These are phyloP conservation scores for Haliclona indistincta DNA, from an alignment of 37 sponge, comb jelly and placozoan genomes.

Conservation along the genomic window DNA sequence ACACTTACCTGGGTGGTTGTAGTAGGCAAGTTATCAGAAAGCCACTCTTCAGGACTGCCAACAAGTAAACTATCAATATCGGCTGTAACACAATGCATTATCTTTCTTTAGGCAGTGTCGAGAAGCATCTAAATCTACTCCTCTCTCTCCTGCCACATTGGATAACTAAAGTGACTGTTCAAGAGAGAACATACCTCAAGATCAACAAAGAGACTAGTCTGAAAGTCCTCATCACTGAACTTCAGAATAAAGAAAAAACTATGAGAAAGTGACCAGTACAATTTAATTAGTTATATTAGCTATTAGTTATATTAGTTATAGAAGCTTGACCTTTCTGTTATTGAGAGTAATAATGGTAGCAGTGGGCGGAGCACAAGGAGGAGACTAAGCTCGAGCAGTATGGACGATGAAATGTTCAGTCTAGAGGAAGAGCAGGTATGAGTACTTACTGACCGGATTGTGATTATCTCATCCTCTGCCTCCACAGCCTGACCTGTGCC, in stretches of 20 bases:
- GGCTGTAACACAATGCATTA: background rate
- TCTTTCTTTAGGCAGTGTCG: slow-evolving; percentile 12
- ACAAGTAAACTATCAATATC: slow-evolving; percentile 15
- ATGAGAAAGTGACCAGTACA: background rate
- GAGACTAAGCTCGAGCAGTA: background rate
- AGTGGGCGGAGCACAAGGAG: background rate
- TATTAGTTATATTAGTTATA: too few relatives aligned
- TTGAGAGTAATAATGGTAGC: background rate
- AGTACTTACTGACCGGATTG: background rate
- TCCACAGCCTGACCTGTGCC: background rate
- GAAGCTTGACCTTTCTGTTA: too few relatives aligned
- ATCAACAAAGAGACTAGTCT: too few relatives aligned
- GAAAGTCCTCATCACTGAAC: too few relatives aligned
- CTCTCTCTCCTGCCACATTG: slow-evolving; percentile 8
- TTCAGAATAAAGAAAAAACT: background rate
- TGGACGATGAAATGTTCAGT: background rate
- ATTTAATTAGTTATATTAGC: too few relatives aligned
- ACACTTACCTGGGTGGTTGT: slow-evolving; percentile 62
- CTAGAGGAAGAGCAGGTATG: background rate
- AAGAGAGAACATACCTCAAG: too few relatives aligned
- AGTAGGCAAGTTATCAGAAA: slow-evolving; percentile 60
- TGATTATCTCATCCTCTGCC: background rate
- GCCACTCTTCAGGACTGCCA: slow-evolving; percentile 27
- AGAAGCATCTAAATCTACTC: background rate
- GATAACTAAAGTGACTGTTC: background rate